These are phyloP conservation scores for Himalopsyche anomala DNA, from an alignment of 2,888 invertebrate species.

Conservation along the genomic window DNA sequence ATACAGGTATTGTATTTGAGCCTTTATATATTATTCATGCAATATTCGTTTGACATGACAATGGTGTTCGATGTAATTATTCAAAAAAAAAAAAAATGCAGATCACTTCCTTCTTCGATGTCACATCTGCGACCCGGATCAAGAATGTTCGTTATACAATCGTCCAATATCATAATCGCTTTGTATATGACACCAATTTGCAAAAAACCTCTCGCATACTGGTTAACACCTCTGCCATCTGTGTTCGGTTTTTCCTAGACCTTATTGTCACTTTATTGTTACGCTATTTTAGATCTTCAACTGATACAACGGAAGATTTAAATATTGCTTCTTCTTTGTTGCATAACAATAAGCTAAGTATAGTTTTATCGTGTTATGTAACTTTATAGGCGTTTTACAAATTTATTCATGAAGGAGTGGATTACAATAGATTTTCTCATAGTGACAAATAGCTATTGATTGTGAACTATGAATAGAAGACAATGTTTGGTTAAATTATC, in stretches of 20 bases:
- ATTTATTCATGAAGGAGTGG: too few relatives aligned
- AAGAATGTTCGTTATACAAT: background rate
- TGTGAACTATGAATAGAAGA: too few relatives aligned
- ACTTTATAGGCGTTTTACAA: too few relatives aligned
- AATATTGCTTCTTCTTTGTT: background rate
- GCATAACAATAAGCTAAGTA: background rate
- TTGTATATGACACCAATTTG: background rate
- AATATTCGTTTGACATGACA: background rate
- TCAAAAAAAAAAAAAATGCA: background rate
- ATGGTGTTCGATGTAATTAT: conserved; percentile 1
- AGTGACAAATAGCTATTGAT: too few relatives aligned
- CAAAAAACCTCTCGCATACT: background rate
- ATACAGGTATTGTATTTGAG: too few relatives aligned
- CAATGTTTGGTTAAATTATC: too few relatives aligned
- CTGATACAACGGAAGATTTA: background rate
- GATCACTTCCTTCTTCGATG: conserved; percentile 12
- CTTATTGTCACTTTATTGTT: conserved; percentile 1
- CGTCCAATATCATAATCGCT: background rate
- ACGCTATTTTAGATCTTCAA: background rate
- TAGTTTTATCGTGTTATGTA: too few relatives aligned
- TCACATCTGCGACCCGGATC: conserved; percentile 18
- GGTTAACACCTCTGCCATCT: background rate
- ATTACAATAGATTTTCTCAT: too few relatives aligned
- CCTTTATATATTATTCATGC: background rate
- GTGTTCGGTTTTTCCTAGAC: conserved; percentile 14